Evolutionary conservation across 2,113 vertebrate species (phyloP), one percentile per base, ranked within the genome.

Genomic region (Anolis carolinensis): DNA sequence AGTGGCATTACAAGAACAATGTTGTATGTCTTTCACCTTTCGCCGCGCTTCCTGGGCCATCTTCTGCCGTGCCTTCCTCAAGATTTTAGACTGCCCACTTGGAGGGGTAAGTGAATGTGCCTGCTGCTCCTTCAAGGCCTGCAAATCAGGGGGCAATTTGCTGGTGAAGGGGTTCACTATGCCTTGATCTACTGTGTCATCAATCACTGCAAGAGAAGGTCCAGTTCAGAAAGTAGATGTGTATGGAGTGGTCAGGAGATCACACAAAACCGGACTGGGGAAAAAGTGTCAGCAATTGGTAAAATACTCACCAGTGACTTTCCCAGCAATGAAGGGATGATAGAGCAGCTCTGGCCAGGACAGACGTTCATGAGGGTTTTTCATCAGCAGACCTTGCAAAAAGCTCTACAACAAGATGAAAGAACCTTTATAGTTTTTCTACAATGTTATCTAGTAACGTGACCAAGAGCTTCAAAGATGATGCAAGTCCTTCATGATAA

Each of bases 261-360:
- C 25, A 23, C 6, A 13, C 8, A 78, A 68, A 39, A 85, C 52
- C 74, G 87, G 82, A 8, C 7, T 1, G 71, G 5, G 7, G 9
- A 13, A 9, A 10, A 52, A 65, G 14, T 2, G 34, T 27, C 14
- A 67, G 21, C 21, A n/a, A 72, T 16, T 34, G 10, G 23, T 48
- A 34, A 34, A 63, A 20, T 52, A 94, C 95, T 97, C 88, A 99
- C 98, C 97, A 81, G 96, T 94, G 93, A 99, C 97, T 82, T 21
- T 94, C 79, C 98, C 98, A 86, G 97, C 97, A 93, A 99, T 97
- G 94, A 98, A 99, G 10, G 99, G 98, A 84, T 99, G 98, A 90
- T 96, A 94, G 65, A 99, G 94, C 65, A 99, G 96, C 74, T 97
- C 96, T 6, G 99, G 98, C 99, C 99, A 99, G 0, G 98, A 97